Evolutionary conservation across 2,797 vertebrate genomes (phyloP).

Genomic region (Falco naumanni): DNA sequence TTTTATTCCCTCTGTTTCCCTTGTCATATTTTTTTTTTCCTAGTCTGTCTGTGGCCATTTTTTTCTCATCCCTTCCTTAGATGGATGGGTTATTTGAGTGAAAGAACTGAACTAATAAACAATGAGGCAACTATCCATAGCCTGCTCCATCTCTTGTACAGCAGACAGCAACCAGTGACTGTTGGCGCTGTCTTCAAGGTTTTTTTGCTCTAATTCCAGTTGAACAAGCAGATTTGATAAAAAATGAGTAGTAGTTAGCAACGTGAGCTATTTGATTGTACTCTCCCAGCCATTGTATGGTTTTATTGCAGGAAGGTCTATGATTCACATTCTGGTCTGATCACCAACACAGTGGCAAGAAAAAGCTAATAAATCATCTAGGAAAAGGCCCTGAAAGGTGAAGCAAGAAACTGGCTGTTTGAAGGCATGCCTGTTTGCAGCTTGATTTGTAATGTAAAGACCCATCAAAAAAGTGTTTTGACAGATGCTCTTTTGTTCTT

Average conservation of each 20-base stretch:
- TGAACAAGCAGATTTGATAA: background rate
- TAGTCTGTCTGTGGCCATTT: background rate
- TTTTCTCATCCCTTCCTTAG: background rate
- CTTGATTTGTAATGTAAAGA: background rate
- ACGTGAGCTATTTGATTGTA: background rate
- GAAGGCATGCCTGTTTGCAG: background rate
- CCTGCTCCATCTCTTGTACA: background rate
- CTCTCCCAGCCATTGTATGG: background rate
- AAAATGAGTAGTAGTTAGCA: background rate
- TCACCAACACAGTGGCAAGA: background rate
- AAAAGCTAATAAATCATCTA: background rate
- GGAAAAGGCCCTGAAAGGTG: background rate
- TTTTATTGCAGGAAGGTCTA: background rate
- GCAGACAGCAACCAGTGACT: background rate
- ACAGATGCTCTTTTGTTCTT: slow-evolving; percentile 22
- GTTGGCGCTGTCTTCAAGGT: background rate
- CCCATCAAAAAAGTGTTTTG: background rate
- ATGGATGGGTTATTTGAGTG: background rate
- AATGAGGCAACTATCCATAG: background rate
- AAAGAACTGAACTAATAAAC: background rate
- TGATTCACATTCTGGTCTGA: background rate
- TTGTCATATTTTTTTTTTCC: background rate
- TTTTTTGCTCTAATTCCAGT: background rate
- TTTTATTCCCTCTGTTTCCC: background rate
- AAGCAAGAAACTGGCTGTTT: background rate